phyloP scores from a whole-genome alignment of 2,888 invertebrate species.

The Clivina fossor region DNA sequence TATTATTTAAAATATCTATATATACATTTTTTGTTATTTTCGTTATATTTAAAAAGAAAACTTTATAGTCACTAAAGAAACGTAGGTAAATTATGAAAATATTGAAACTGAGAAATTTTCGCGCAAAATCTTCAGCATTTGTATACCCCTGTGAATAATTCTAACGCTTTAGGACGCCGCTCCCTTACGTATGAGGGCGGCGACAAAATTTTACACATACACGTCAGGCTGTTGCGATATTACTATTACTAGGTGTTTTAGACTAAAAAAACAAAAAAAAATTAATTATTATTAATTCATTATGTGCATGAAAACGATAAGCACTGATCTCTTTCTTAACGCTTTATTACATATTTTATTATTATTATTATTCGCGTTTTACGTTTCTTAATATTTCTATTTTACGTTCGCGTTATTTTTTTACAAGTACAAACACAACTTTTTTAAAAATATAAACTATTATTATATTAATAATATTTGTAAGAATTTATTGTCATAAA shows the following conservation, averaged over 20 bases:
- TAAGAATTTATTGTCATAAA: slow-evolving; percentile 32
- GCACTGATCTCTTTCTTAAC: slow-evolving; percentile 23
- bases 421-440: background rate
- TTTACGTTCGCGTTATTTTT: too few species aligned
- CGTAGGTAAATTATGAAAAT: background rate
- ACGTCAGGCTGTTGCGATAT: slow-evolving; percentile 55
- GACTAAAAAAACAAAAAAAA: slow-evolving; percentile 37
- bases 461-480: background rate
- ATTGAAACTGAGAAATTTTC: slow-evolving; percentile 8
- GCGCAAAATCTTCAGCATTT: background rate
- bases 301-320: slow-evolving; percentile 30
- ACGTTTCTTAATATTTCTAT: too few species aligned
- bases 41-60: background rate
- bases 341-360: background rate
- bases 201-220: slow-evolving; percentile 49
- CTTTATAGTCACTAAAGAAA: background rate
- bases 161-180: slow-evolving; percentile 57
- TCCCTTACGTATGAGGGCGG: slow-evolving; percentile 43
- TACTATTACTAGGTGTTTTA: slow-evolving; percentile 51
- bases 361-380: too few species aligned
- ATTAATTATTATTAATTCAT: slow-evolving; percentile 39
- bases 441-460: background rate
- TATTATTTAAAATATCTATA: background rate
- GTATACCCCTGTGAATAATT: slow-evolving; percentile 48
- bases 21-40: too few species aligned